phyloP scores from a whole-genome alignment of 2,113 vertebrate genomes.

The Nothobranchius kuhntae region DNA sequence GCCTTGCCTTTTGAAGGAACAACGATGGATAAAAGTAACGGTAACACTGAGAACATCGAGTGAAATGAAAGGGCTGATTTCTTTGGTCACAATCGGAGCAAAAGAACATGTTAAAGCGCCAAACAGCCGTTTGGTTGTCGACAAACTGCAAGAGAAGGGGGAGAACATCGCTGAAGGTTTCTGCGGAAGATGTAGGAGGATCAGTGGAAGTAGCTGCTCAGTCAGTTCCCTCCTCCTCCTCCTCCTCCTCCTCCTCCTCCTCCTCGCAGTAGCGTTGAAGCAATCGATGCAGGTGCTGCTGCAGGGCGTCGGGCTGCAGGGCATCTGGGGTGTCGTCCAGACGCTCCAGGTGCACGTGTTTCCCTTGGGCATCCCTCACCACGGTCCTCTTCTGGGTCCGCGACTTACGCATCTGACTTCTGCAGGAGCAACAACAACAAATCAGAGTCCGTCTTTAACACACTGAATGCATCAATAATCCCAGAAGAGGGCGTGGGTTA shows the following conservation, averaged over 20 bases:
- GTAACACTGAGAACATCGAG: slow-evolving; percentile 46
- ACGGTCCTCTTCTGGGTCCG: slow-evolving; percentile 92
- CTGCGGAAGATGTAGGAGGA: slow-evolving; percentile 19
- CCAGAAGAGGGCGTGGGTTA: too few relatives aligned
- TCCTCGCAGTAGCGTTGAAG: slow-evolving; percentile 86
- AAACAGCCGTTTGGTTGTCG: slow-evolving; percentile 47
- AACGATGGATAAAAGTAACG: neutral
- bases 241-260: slow-evolving; percentile 63
- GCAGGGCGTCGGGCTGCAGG: slow-evolving; percentile 85
- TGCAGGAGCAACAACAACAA: slow-evolving; percentile 41
- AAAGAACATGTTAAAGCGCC: slow-evolving; percentile 44
- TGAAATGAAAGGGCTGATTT: slow-evolving; percentile 78
- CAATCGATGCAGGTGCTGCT: slow-evolving; percentile 89
- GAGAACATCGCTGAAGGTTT: slow-evolving; percentile 19
- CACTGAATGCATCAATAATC: too few relatives aligned
- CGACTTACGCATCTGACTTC: slow-evolving; percentile 90
- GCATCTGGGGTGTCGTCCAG: slow-evolving; percentile 87
- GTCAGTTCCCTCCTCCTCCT: slow-evolving; percentile 4
- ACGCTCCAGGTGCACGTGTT: slow-evolving; percentile 85
- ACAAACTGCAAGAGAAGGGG: slow-evolving; percentile 20
- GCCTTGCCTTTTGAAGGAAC: neutral
- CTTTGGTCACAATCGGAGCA: slow-evolving; percentile 95
- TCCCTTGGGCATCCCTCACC: slow-evolving; percentile 88
- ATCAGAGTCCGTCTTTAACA: too few relatives aligned
- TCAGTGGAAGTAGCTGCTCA: slow-evolving; percentile 31